Evolutionary conservation across 2,888 invertebrate genomes (phyloP), one percentile per base, ranked within the genome.

Genomic region (Sarcophaga subvicina): DNA sequence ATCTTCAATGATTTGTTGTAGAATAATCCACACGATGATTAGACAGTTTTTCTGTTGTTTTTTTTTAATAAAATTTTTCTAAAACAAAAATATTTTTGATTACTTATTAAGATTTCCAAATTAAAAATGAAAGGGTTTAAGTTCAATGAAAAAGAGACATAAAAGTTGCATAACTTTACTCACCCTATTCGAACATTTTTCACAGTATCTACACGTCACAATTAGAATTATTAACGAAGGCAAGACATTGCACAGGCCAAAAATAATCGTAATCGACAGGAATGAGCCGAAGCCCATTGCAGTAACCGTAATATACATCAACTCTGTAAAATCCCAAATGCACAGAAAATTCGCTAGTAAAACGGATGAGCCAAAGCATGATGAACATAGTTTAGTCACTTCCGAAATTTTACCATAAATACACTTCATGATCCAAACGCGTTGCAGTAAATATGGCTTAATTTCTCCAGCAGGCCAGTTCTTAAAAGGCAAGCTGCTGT

Each of bases 281-380:
- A 66, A 62, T 2, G 67, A 17, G 12, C 71, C 45, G 14, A 60
- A 10, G 8, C 88, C 82, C 85, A 75, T 72, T 6, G 89, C 64
- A 22, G 89, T 84, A 6, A 90, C 88, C 71, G 85, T 81, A 2
- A 85, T 78, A 27, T 89, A 90, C 85, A 88, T 88, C 0, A 88
- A 79, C 25, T 87, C 67, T 3, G 89, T 89, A 37, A 89, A 90
- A 60, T 91, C 90, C 14, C 87, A 89, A 66, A 91, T 87, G 70
- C 88, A 89, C 22, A 91, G 86, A 47, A 90, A 71, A 83, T 91
- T 90, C 84, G 90, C 85, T 59, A 90, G 75, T 49, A 91, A 88
- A 70, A 90, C 60, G 20, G 91, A 88, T 0, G 79, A 70, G 63
- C 82, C 77, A 69, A 84, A 83, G 49, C 80, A 83, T 47, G 76